Percentiles rank a stretch among this genome's conserved stretches.
phyloP scores from a whole-genome alignment of 1,140 invertebrate genomes.

The Euwallacea fornicatus region DNA sequence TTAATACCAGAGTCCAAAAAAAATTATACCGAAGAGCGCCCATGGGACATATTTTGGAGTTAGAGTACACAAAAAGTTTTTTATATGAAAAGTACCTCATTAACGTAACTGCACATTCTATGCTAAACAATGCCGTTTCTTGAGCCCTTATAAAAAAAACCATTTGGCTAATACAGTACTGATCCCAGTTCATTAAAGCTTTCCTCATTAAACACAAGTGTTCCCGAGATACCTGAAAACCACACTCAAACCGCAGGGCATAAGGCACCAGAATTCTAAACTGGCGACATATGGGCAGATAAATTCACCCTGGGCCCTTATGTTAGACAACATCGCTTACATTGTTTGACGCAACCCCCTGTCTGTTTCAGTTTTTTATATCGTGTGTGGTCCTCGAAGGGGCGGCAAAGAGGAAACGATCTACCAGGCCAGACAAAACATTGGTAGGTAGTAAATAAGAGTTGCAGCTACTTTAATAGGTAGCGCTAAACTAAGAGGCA shows the following conservation, averaged over 20 bases:
- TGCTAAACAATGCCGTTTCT: too few relatives aligned
- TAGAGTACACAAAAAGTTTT: too few relatives aligned
- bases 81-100: too few relatives aligned
- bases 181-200: background rate
- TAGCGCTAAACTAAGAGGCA: background rate
- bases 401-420: background rate
- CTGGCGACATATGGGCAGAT: background rate
- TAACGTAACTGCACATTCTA: too few relatives aligned
- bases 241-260: slow-evolving; percentile 1
- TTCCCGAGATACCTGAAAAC: background rate
- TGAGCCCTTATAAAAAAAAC: too few relatives aligned
- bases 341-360: slow-evolving; percentile 2
- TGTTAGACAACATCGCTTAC: slow-evolving; percentile 2
- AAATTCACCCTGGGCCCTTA: background rate
- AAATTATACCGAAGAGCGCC: too few relatives aligned
- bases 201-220: slow-evolving; percentile 3
- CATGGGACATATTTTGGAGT: too few relatives aligned
- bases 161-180: too few relatives aligned
- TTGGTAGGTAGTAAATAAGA: too few relatives aligned
- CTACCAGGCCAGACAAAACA: too few relatives aligned
- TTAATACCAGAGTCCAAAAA: too few relatives aligned
- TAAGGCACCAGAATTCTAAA: background rate
- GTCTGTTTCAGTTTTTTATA: background rate
- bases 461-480: too few relatives aligned
- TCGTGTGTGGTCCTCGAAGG: background rate